Conservation (phyloP, 2,888 invertebrate genomes). For the Siphonodentalium dalli region DNA sequence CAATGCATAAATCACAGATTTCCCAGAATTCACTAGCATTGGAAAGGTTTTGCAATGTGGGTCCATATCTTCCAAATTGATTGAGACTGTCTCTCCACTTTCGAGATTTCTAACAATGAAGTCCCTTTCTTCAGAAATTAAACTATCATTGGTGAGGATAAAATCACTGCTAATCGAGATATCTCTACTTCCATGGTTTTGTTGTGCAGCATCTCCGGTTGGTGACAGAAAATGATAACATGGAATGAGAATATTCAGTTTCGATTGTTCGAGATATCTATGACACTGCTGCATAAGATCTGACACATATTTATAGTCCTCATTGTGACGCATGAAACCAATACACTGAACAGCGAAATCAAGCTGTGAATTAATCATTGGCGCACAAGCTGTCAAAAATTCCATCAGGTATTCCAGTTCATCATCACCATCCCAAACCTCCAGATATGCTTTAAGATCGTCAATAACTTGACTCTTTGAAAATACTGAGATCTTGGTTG, state of each 20-base stretch:
- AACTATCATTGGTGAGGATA: too few species aligned
- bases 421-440: constrained; percentile 80
- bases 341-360: constrained; percentile 41
- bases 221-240: constrained; percentile 41
- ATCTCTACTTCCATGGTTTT: too few species aligned
- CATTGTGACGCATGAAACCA: constrained; percentile 29
- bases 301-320: constrained; percentile 28
- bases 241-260: constrained; percentile 39
- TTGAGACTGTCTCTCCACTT: neutral
- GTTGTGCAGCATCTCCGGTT: constrained; percentile 29
- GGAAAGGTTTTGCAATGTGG: constrained; percentile 11
- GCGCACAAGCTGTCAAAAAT: constrained; percentile 33
- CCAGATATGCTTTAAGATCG: constrained; percentile 80
- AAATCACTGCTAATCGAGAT: too few species aligned
- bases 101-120: constrained; percentile 11
- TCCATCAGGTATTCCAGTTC: constrained; percentile 74
- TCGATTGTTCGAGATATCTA: constrained; percentile 25
- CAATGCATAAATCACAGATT: constrained; percentile 7
- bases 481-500: constrained; percentile 39
- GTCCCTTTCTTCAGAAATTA: too few species aligned
- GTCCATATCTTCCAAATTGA: constrained; percentile 12
- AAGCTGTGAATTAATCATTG: constrained; percentile 26
- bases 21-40: constrained; percentile 9
- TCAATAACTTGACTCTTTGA: constrained; percentile 70
- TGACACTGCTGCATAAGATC: constrained; percentile 31